Evolutionary conservation across 1,140 invertebrate species (phyloP), one percentile per base, ranked within the genome.

Genomic region (Drosophila melanica): DNA sequence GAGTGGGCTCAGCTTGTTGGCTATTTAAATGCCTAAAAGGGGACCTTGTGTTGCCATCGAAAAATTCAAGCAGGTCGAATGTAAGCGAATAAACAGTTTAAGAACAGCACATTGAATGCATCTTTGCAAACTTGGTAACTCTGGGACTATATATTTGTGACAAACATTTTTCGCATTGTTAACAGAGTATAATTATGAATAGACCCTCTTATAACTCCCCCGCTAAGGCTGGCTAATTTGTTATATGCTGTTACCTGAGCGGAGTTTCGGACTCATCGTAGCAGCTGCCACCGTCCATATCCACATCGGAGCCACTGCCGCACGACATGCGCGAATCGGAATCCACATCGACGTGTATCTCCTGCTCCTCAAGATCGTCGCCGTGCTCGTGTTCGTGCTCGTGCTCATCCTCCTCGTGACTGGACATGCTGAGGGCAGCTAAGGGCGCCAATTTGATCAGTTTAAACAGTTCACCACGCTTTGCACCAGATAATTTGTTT

Each of bases 301-400:
- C 92, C 45, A 92, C 79, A 69, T 92, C 92, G 14, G 92, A 92
- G 33, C 91, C 91, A 41, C 93, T 93, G 69, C 93, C 93, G 20
- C 93, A 93, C 16, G 94, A 94, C 79, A 94, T 81, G 59, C 94
- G 92, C 59, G 94, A 94, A 81, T 94, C 94, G 37, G 94, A 94
- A 84, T 94, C 94, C 9, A 92, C 90, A 66, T 92, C 91, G 71
- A 94, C 94, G 65, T 94, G 94, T 58, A 94, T 94, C 90, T 94
- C 94, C 71, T 94, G 94, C 57, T 94, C 93, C 71, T 94, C 84
- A n/a, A 58, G 53, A 50, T 57, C 68, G n/a, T 64, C 74, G 30
- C 79, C 81, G 14, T 84, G 77, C 62, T 86, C 81, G 45, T 70
- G 79, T 59, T 84, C 81, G 27, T 80, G 80, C 64, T 92, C 91